Base-by-base conservation (phyloP, 2,888 invertebrate genomes). In the Scelioninae gen. 1 region DNA sequence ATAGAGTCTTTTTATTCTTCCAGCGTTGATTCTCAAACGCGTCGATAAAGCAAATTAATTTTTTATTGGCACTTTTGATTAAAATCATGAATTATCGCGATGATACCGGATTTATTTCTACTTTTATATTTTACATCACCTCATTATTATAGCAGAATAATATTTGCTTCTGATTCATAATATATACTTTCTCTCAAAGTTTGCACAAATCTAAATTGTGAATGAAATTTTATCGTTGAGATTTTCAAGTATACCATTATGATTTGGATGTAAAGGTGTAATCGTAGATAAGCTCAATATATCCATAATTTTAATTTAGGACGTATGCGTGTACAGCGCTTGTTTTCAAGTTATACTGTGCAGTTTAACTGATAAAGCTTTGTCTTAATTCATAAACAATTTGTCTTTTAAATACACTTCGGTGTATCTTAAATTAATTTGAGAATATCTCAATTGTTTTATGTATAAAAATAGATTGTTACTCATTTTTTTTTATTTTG, bases 221-320 rank as follows among this genome's bases (percentile, higher is more conserved):
- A 65, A 65, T 65, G 65, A 65, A 65, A n/a, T 51, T 51, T 65
- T 65, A 65, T 51, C 65, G 13, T 40, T 29, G n/a, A 65, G 51
- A 32, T 53, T 23, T 34, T 62, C 31, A 45, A 62, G 45, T 45
- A 45, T 45, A 43, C 23, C 23, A 23, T 23, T 9, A 62, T 31
- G 29, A 29, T 62, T 34, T 49, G 5, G 32, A 49, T 63, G 11
- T 49, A 49, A 34, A 63, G 47, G 47, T 47, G 31, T 60, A 45
- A 45, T 5, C 7, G 5, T 16, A 49, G 63, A 63, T 63, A 63
- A 63, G 34, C 8, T n/a, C n/a, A 16, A 31, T 32, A 63, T 62
- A 62, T 45, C 45, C n/a, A 32, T 47, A 38, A 38, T 60, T 43
- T 13, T 58, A 58, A 58, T 40, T 40, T 58, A 16, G 23, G 0